Evolutionary conservation across 2,888 invertebrate genomes (phyloP).

Genomic region (Herminia tarsipennalis): DNA sequence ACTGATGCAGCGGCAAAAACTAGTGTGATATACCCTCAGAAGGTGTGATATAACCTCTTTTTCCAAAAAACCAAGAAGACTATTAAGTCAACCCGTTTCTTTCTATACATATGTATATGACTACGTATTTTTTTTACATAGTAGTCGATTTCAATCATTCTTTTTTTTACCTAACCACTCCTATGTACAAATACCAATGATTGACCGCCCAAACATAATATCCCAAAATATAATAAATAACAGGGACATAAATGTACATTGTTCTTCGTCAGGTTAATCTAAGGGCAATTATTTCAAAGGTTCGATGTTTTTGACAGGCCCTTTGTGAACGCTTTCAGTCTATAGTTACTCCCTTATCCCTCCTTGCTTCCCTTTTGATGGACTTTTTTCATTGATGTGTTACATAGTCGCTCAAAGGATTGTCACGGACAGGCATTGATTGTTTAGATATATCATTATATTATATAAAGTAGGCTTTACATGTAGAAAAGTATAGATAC

Average conservation of each 20-base stretch:
- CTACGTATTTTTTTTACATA: too few species aligned
- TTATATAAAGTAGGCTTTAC: constrained; percentile 10
- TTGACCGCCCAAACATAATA: constrained; percentile 25
- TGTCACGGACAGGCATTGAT: constrained; percentile 34
- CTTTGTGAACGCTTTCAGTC: constrained; percentile 34
- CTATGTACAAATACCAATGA: constrained; percentile 9
- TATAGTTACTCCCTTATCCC: constrained; percentile 36
- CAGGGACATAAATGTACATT: constrained; percentile 37
- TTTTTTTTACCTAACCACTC: neutral
- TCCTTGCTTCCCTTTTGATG: constrained; percentile 16
- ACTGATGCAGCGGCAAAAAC: too few species aligned
- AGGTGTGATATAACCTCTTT: too few species aligned
- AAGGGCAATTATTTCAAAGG: constrained; percentile 47
- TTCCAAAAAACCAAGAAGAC: too few species aligned
- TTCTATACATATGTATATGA: too few species aligned
- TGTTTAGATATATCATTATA: constrained; percentile 32
- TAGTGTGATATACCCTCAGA: too few species aligned
- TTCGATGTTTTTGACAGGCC: constrained; percentile 45
- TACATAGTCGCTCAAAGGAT: constrained; percentile 38
- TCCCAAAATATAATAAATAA: constrained; percentile 36
- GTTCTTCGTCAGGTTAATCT: constrained; percentile 44
- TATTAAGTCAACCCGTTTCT: too few species aligned
- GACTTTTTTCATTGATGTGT: constrained; percentile 33
- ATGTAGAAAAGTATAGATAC: too few species aligned
- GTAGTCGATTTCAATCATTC: neutral